Percentiles rank a stretch among this genome's conserved stretches.
Conservation (phyloP, 2,113 vertebrate genomes). For the Sorex fumeus region DNA sequence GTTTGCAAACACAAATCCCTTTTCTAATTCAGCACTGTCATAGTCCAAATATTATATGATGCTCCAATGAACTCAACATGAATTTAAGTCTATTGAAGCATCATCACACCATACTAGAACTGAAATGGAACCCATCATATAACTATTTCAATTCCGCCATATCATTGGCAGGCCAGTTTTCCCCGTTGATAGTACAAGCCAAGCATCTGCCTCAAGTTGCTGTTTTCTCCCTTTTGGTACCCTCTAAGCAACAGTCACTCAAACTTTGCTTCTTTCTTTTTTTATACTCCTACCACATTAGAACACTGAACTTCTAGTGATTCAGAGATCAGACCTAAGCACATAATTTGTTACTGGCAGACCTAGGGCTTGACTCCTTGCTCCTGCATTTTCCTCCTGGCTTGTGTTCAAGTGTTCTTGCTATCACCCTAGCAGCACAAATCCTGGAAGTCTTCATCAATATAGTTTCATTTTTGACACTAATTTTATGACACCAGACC, state of each 20-base stretch:
- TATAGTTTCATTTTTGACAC: neutral
- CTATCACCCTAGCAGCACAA: neutral
- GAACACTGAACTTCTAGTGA: neutral
- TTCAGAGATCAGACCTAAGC: neutral
- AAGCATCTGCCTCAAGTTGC: neutral
- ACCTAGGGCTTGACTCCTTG: neutral
- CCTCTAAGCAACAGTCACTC: neutral
- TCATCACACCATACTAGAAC: neutral
- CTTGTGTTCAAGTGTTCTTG: neutral
- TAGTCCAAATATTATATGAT: neutral
- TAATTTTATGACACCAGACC: neutral
- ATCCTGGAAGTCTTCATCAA: constrained; percentile 3
- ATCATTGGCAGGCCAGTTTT: neutral
- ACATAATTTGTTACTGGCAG: neutral
- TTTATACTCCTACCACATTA: neutral
- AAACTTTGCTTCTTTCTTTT: neutral
- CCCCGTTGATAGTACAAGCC: neutral
- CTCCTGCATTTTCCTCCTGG: neutral
- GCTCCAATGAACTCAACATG: neutral
- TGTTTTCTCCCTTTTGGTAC: neutral
- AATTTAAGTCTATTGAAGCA: neutral
- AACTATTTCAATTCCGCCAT: neutral
- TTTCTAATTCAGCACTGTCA: neutral
- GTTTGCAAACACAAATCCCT: neutral
- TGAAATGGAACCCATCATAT: neutral